Evolutionary conservation across 2,888 invertebrate genomes (phyloP), one percentile per base, ranked within the genome.

Genomic region (Scaptomyza reducta): DNA sequence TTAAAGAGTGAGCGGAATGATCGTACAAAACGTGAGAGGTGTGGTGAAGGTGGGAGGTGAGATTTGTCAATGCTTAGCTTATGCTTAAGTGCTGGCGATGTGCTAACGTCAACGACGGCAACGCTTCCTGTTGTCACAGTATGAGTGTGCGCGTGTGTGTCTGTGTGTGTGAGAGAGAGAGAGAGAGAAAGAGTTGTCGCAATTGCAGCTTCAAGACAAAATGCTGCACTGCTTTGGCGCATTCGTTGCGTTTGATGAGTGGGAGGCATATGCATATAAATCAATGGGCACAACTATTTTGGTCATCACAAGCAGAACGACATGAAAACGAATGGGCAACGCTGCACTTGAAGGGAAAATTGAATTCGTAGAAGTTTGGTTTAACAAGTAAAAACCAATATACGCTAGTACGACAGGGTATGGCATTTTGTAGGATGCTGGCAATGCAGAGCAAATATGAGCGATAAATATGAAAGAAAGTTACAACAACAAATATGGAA

Each of bases 241-340:
- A 47, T 31, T 31, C 35, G 29, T 45, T 18, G 22, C 51, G 27
- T 38, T 58, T 35, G 47, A 62, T 72, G 68, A 68, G 18, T 47
- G 47, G 56, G 61, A 61, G 35, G 51, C 31, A 59, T 38, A 47
- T 16, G 6, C n/a, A 31, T 18, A 49, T 10, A 50, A 16, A 38
- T 50, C 56, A 74, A 74, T 75, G 75, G 53, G 56, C 42, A 38
- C 59, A 67, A 62, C 75, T 67, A 70, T 67, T 74, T 74, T 62
- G 56, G 75, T 70, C 61, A 66, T 46, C 53, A 59, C 56, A 62
- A 53, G 45, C 18, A 25, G 38, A 16, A 13, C 25, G 14, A 3
- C 11, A 10, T 14, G 11, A 38, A 7, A 38, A 6, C 14, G 22
- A n/a, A 35, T 11, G 13, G 1, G 2, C 4, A 11, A 14, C 38